Percentiles rank a stretch among this genome's conserved stretches.
phyloP scores from a whole-genome alignment of 2,888 invertebrate genomes.

The Himalopsyche tibetana region DNA sequence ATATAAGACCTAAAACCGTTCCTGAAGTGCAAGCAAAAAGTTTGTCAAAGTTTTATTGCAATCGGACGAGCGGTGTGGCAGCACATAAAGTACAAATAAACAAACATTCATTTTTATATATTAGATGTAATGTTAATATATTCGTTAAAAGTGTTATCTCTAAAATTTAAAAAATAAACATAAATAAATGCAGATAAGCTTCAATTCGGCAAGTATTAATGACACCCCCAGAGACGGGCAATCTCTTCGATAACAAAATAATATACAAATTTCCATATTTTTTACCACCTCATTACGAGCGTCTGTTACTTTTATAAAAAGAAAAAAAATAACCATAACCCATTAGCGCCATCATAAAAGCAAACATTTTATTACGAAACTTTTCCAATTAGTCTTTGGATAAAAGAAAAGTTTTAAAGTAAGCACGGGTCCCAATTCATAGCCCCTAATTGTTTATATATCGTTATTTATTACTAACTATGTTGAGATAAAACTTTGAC shows the following conservation, averaged over 20 bases:
- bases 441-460: slow-evolving; percentile 27
- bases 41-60: too few species aligned
- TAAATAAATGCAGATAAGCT: too few species aligned
- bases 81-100: too few species aligned
- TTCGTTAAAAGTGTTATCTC: too few species aligned
- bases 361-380: slow-evolving; percentile 2
- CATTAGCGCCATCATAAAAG: slow-evolving; percentile 22
- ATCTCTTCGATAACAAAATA: neutral
- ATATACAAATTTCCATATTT: neutral
- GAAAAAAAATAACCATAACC: neutral
- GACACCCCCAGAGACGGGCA: neutral
- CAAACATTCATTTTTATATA: too few species aligned
- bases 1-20: too few species aligned
- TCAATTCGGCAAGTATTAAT: too few species aligned
- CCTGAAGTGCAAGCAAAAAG: too few species aligned
- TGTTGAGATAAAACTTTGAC: slow-evolving; percentile 24
- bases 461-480: slow-evolving; percentile 31
- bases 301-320: neutral
- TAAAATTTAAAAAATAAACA: too few species aligned
- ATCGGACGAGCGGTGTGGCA: too few species aligned
- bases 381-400: slow-evolving; percentile 23
- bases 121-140: too few species aligned
- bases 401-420: slow-evolving; percentile 33
- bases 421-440: neutral
- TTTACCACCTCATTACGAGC: neutral